phyloP scores from a whole-genome alignment of 1,140 invertebrate species.

The Diploscapter pachys region DNA sequence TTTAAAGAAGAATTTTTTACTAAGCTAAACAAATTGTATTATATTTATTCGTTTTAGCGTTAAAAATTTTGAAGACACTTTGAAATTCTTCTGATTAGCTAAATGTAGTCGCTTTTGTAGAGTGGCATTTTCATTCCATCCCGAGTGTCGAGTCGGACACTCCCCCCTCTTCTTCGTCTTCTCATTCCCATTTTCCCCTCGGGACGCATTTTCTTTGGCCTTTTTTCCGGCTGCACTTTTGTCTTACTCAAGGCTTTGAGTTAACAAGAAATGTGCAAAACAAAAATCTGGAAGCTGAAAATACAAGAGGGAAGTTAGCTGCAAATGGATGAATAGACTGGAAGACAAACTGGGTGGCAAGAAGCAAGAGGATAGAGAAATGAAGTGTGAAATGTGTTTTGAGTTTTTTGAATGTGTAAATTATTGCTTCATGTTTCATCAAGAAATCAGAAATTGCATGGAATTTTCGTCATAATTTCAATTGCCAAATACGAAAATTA shows the following conservation, averaged over 20 bases:
- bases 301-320: neutral
- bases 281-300: too few relatives aligned
- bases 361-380: neutral
- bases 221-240: too few relatives aligned
- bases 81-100: neutral
- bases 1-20: neutral
- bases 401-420: neutral
- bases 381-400: neutral
- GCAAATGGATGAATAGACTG: neutral
- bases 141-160: too few relatives aligned
- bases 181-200: too few relatives aligned
- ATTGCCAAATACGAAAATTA: too few relatives aligned
- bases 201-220: too few relatives aligned
- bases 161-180: too few relatives aligned
- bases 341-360: neutral
- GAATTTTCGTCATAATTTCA: too few relatives aligned
- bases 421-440: neutral
- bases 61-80: neutral
- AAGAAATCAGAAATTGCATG: neutral
- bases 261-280: too few relatives aligned
- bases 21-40: neutral
- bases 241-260: too few relatives aligned
- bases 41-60: neutral
- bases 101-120: too few relatives aligned
- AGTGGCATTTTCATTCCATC: too few relatives aligned